Evolutionary conservation across 2,113 vertebrate species (phyloP), one percentile per base, ranked within the genome.

Genomic region (Brienomyrus brachyistius): DNA sequence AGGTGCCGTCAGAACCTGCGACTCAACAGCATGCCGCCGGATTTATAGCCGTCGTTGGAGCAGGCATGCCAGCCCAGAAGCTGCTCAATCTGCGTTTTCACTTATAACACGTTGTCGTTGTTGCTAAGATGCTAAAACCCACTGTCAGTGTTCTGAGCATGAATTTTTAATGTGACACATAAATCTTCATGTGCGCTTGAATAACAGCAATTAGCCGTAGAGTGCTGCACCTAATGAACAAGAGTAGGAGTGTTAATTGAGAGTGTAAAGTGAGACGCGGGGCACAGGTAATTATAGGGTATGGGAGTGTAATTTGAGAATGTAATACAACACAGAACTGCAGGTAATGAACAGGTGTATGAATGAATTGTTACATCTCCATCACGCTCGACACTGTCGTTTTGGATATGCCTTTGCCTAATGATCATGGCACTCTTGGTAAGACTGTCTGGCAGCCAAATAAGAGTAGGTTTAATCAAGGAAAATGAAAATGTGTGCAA

Each of bases 221-320:
- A 43, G 31, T 15, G 89, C 52, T n/a, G 51, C 11, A 43, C 52
- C 77, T 62, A 56, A 89, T 62, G 50, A 89, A 89, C 80, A 54
- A 51, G 52, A 48, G 88, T n/a, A 59, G 88, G 88, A 80, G 88
- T 89, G 88, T 51, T 51, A 89, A 77, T 51, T 74, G 66, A 62
- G 77, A 85, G 40, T n/a, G 74, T 85, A 88, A 66, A 43, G 56
- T 47, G 56, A 88, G 40, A 47, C 10, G 8, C 1, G 10, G 31
- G 40, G 35, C 52, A 23, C 35, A 43, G 89, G 77, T 59, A 83
- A 89, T 89, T 45, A 84, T 45, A 10, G 35, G 88, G 40, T 45
- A 80, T 52, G 43, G 88, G 88, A 52, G 88, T 77, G 48, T 77
- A 51, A 80, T 88, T 70, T 66, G 87, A 83, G 74, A 56, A 31